phyloP scores from a whole-genome alignment of 2,888 invertebrate genomes.

The Callinectes sapidus region DNA sequence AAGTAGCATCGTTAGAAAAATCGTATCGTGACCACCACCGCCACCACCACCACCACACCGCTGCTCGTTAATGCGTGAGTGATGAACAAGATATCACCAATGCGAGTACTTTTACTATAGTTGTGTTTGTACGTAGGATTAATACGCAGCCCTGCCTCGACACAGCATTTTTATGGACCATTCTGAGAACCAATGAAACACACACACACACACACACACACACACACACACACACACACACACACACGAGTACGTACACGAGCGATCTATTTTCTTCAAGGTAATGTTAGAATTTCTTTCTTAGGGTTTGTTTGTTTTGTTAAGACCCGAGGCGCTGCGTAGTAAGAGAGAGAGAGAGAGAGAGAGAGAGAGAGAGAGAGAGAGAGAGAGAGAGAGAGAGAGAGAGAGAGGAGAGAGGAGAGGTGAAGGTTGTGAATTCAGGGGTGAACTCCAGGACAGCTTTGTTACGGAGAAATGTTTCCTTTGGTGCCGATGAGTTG shows the following conservation, averaged over 20 bases:
- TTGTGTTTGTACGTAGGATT: background rate
- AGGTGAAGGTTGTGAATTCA: background rate
- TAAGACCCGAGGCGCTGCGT: background rate
- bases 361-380: no score
- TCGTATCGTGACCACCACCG: background rate
- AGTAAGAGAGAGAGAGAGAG: background rate
- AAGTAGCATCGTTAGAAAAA: background rate
- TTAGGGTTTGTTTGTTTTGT: background rate
- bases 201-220: slow-evolving; percentile 2
- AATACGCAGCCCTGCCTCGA: no score
- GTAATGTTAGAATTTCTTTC: background rate
- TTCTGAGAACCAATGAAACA: background rate
- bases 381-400: background rate
- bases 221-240: slow-evolving; percentile 24
- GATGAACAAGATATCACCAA: background rate
- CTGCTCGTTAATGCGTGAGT: background rate
- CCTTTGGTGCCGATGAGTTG: slow-evolving; percentile 12
- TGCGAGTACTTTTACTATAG: background rate
- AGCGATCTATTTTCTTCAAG: background rate
- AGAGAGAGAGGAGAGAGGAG: background rate
- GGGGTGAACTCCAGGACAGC: background rate
- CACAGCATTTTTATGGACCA: background rate
- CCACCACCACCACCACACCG: background rate
- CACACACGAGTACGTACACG: background rate
- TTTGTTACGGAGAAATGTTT: background rate